Evolutionary conservation across 2,797 vertebrate genomes (phyloP).

Genomic region (Sebastes kiyomatsui): DNA sequence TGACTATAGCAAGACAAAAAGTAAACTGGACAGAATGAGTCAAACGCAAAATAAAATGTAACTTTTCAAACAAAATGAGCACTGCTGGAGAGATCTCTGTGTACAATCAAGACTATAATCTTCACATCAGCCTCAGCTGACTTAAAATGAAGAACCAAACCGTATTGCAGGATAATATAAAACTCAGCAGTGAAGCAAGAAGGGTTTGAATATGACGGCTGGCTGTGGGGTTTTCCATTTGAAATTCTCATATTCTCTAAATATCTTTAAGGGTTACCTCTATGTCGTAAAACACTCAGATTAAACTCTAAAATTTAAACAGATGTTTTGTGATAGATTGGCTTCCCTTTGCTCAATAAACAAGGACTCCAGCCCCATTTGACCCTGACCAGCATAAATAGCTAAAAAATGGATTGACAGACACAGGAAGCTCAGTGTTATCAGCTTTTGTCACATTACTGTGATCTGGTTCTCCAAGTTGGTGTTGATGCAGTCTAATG

Average conservation of each 20-base stretch:
- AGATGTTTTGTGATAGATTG: background rate
- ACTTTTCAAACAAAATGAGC: background rate
- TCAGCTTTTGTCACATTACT: slow-evolving; percentile 21
- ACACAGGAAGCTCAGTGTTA: slow-evolving; percentile 22
- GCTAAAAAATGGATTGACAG: slow-evolving; percentile 2
- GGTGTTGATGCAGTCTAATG: background rate
- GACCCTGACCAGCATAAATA: slow-evolving; percentile 25
- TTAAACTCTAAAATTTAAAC: slow-evolving; percentile 3
- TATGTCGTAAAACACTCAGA: background rate
- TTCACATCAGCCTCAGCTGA: slow-evolving; percentile 3
- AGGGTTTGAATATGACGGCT: background rate
- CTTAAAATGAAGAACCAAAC: slow-evolving; percentile 2
- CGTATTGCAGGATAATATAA: background rate
- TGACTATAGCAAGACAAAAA: background rate
- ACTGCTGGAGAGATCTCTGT: background rate
- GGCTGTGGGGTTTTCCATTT: background rate
- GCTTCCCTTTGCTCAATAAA: background rate
- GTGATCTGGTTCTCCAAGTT: background rate
- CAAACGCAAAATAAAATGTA: background rate
- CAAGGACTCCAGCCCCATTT: background rate
- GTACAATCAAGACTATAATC: slow-evolving; percentile 11
- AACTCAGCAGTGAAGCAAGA: background rate
- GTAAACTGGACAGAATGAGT: background rate
- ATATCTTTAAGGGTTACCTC: background rate
- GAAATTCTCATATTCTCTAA: background rate